A percentile compares a stretch with the other conserved stretches of the same genome.
Conservation (phyloP, 2,888 invertebrate genomes). For the Drosophila glabriapex region DNA sequence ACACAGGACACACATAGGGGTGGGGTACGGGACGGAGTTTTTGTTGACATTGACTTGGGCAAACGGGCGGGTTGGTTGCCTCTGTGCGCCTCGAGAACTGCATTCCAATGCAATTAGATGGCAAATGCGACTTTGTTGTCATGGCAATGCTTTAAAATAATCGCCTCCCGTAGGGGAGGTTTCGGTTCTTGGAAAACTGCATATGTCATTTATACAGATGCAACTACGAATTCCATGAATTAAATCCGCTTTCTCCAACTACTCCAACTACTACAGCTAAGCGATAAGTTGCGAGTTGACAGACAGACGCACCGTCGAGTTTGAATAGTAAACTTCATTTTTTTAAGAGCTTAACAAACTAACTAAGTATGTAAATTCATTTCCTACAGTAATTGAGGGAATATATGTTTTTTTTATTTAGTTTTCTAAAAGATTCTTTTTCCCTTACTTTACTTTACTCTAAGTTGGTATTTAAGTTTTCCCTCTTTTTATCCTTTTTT, state of each 20-base stretch:
- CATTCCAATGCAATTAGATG: slow-evolving; percentile 75
- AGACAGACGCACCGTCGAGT: neutral
- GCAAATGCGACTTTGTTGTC: slow-evolving; percentile 55
- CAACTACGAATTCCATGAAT: neutral
- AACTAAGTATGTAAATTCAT: slow-evolving; percentile 1
- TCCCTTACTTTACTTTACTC: neutral
- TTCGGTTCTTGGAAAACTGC: slow-evolving; percentile 68
- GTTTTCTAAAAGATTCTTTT: neutral
- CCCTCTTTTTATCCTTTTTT: neutral
- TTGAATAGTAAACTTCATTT: slow-evolving; percentile 10
- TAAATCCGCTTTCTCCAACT: slow-evolving; percentile 23
- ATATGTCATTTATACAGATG: slow-evolving; percentile 46
- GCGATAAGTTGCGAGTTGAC: slow-evolving; percentile 18
- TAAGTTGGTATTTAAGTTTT: neutral
- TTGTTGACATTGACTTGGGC: slow-evolving; percentile 75
- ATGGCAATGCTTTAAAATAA: slow-evolving; percentile 41
- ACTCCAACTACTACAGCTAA: neutral
- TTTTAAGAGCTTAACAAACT: slow-evolving; percentile 29
- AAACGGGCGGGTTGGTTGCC: slow-evolving; percentile 49
- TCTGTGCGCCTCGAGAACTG: slow-evolving; percentile 42
- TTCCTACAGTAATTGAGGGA: slow-evolving; percentile 4
- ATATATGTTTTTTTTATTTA: neutral
- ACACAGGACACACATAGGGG: slow-evolving; percentile 48
- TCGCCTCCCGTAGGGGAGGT: slow-evolving; percentile 62
- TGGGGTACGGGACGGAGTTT: slow-evolving; percentile 40